Conservation (phyloP, 2,888 invertebrate species). For the Drosophila borborema region DNA sequence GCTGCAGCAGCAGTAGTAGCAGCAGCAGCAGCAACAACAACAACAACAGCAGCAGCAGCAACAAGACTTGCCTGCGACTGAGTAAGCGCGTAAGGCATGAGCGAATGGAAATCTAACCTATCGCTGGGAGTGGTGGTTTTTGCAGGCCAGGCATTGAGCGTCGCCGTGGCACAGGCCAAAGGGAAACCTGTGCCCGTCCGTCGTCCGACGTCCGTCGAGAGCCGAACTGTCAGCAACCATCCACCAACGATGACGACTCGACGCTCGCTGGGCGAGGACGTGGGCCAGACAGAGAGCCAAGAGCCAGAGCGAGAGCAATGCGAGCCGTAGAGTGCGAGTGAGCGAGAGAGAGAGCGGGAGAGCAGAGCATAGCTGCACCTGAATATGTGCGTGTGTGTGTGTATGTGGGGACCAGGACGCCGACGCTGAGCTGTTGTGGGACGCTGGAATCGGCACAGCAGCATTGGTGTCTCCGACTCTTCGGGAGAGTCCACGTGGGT, state of each 20-base stretch:
- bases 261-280: conserved; percentile 30
- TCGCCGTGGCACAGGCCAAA: conserved; percentile 32
- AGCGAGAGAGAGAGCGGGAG: conserved; percentile 17
- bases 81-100: conserved; percentile 10
- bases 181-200: conserved; percentile 58
- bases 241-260: conserved; percentile 50
- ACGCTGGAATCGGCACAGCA: conserved; percentile 70
- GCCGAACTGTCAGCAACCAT: conserved; percentile 76
- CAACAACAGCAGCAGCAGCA: not conserved
- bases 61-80: conserved; percentile 43
- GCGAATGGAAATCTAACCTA: conserved; percentile 76
- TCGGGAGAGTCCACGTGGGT: conserved; percentile 36
- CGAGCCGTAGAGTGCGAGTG: not conserved
- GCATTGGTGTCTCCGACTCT: conserved; percentile 39
- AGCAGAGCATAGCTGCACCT: conserved; percentile 12
- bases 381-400: conserved; percentile 12
- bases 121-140: conserved; percentile 73
- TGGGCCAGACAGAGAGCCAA: conserved; percentile 43
- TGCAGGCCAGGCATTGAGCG: conserved; percentile 26
- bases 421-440: conserved; percentile 56
- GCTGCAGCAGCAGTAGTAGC: not conserved
- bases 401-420: conserved; percentile 22
- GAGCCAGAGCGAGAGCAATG: conserved; percentile 16
- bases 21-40: not conserved
- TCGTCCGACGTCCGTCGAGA: conserved; percentile 62